Conservation (phyloP, 2,113 vertebrate species). For the Crotalus viridis region DNA sequence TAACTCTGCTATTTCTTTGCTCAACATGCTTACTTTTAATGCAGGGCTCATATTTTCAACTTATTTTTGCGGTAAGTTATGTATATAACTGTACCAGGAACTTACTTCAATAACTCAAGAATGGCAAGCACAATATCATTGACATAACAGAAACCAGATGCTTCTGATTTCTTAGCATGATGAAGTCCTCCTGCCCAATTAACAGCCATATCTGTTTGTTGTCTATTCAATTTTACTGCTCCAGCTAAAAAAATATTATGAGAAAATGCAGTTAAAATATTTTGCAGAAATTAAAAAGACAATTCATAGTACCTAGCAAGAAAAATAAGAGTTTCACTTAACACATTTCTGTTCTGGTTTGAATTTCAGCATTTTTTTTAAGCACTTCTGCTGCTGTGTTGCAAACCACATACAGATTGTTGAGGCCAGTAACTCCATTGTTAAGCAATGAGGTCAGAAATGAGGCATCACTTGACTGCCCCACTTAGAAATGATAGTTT, state of each 20-base stretch:
- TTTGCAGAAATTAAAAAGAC: slow-evolving; percentile 8
- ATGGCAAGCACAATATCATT: slow-evolving; percentile 86
- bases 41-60: neutral
- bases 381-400: neutral
- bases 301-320: neutral
- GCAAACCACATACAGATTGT: neutral
- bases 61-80: neutral
- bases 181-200: slow-evolving; percentile 85
- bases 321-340: neutral
- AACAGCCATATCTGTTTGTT: slow-evolving; percentile 84
- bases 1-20: neutral
- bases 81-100: slow-evolving; percentile 29
- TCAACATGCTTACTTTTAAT: neutral
- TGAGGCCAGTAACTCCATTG: neutral
- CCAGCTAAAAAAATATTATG: slow-evolving; percentile 68
- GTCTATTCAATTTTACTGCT: slow-evolving; percentile 83
- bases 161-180: slow-evolving; percentile 83
- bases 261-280: slow-evolving; percentile 27
- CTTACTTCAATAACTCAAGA: slow-evolving; percentile 83
- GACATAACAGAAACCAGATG: slow-evolving; percentile 83
- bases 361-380: neutral
- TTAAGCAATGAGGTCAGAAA: neutral
- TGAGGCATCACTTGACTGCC: neutral
- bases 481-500: neutral
- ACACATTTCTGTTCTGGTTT: neutral